Percentiles rank a stretch among this genome's conserved stretches.
Evolutionary conservation across 2,888 invertebrate species (phyloP).

Genomic region (Julus scanicus): DNA sequence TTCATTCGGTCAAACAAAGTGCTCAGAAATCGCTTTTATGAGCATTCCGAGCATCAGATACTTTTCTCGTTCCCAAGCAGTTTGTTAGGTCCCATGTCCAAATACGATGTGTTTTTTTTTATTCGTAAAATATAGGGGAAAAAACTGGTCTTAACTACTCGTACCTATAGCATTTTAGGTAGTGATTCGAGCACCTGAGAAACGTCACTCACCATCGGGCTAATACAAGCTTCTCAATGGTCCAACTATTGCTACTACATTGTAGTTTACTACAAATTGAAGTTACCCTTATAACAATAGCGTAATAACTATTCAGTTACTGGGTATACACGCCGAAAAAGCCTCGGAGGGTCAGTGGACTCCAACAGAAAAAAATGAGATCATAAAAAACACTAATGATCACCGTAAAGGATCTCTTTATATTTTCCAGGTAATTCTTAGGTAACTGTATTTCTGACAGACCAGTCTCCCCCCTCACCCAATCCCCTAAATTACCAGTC

Average conservation of each 20-base stretch:
- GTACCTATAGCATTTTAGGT: background rate
- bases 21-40: background rate
- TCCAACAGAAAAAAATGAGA: background rate
- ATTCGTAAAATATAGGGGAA: background rate
- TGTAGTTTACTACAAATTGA: background rate
- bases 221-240: background rate
- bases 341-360: conserved; percentile 25
- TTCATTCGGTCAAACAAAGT: conserved; percentile 37
- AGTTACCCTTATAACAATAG: background rate
- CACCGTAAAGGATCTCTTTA: background rate
- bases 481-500: background rate
- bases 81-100: background rate
- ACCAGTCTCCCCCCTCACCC: background rate
- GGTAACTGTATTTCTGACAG: conserved; percentile 25
- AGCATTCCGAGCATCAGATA: conserved; percentile 24
- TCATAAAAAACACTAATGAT: conserved; percentile 16
- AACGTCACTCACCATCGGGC: background rate
- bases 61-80: background rate
- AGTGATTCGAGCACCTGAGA: background rate
- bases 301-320: conserved; percentile 6
- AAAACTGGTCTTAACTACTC: conserved; percentile 3
- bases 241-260: background rate
- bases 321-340: background rate
- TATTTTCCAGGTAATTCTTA: conserved; percentile 5
- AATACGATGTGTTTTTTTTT: background rate